A percentile compares a stretch with the other conserved stretches of the same genome.
Conservation (phyloP, 1,140 invertebrate genomes). For the Spodoptera litura region DNA sequence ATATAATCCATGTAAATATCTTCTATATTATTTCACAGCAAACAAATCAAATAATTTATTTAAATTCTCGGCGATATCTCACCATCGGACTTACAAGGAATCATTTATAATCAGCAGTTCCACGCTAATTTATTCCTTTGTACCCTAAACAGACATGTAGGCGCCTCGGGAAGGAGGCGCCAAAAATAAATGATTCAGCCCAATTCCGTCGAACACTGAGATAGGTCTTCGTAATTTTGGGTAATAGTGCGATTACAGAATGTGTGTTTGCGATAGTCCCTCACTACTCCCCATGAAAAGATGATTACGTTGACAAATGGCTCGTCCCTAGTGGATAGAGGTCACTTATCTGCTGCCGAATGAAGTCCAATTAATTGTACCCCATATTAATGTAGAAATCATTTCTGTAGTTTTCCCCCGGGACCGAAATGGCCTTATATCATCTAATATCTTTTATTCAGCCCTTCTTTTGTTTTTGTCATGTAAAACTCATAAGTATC, state of each 20-base stretch:
- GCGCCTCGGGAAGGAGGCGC: not conserved
- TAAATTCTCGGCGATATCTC: not conserved
- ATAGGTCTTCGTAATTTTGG: constrained; percentile 49
- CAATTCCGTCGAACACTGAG: constrained; percentile 34
- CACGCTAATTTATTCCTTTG: constrained; percentile 25
- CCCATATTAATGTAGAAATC: constrained; percentile 60
- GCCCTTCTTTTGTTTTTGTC: constrained; percentile 20
- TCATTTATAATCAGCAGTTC: not conserved
- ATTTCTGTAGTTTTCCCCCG: constrained; percentile 48
- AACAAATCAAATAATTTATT: not conserved
- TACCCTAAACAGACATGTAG: constrained; percentile 20
- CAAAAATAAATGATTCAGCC: constrained; percentile 25
- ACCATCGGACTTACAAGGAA: not conserved
- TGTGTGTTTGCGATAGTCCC: constrained; percentile 57
- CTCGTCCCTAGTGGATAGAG: constrained; percentile 58
- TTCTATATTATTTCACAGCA: too few species aligned
- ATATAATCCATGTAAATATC: too few species aligned
- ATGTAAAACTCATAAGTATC: constrained; percentile 12
- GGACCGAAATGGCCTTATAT: constrained; percentile 18
- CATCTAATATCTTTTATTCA: constrained; percentile 23
- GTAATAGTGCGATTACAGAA: constrained; percentile 64
- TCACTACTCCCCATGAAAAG: constrained; percentile 67
- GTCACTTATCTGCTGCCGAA: constrained; percentile 73
- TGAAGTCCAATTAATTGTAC: constrained; percentile 71
- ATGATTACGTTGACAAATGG: constrained; percentile 79